Conservation (phyloP, 2,888 invertebrate genomes). For the Aspidiotus rigidus region DNA sequence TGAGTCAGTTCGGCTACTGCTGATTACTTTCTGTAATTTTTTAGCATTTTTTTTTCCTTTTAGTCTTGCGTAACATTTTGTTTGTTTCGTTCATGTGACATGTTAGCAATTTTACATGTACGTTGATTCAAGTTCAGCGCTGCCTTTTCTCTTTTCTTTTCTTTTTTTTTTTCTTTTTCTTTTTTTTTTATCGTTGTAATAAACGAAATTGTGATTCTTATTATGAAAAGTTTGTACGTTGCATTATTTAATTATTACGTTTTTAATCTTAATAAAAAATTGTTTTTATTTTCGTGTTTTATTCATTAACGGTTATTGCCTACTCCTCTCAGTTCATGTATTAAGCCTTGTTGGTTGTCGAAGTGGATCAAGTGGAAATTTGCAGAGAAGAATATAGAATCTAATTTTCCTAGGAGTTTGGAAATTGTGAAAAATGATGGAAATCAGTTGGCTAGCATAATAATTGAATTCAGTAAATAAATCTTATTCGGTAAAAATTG, state of each 20-base stretch:
- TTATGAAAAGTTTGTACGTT: constrained; percentile 20
- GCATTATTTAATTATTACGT: constrained; percentile 20
- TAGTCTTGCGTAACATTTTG: background rate
- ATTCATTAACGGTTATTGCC: background rate
- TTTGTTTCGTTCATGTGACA: background rate
- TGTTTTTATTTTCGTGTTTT: constrained; percentile 8
- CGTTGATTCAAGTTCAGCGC: constrained; percentile 10
- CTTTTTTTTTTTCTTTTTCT: background rate
- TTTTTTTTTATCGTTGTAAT: constrained; percentile 14
- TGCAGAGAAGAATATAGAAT: no score
- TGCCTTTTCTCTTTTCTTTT: constrained; percentile 9
- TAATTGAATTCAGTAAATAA: no score
- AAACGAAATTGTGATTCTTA: constrained; percentile 18
- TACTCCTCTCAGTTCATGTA: no score
- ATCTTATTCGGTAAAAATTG: no score
- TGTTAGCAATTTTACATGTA: constrained; percentile 14
- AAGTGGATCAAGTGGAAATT: no score
- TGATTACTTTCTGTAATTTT: constrained; percentile 4
- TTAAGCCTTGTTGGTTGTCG: no score
- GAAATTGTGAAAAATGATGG: no score
- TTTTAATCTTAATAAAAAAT: constrained; percentile 20
- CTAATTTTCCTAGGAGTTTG: no score
- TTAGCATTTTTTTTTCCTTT: background rate
- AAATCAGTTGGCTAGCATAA: no score
- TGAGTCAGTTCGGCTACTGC: background rate